Conservation (phyloP, 2,113 vertebrate species). For the Leuciscus idus region DNA sequence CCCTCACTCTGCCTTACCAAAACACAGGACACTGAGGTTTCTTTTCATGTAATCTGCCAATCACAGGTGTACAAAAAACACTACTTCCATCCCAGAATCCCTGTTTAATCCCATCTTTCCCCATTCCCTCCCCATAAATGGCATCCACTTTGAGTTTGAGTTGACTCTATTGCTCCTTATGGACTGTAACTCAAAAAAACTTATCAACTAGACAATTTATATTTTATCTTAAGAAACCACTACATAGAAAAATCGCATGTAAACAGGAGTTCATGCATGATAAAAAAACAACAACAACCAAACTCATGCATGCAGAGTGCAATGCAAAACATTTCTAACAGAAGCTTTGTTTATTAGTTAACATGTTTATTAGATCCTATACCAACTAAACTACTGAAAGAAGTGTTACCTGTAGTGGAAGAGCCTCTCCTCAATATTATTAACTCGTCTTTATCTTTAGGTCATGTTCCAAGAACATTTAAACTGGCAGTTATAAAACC, state of each 20-base stretch:
- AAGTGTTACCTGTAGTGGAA: too few relatives aligned
- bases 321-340: background rate
- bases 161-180: background rate
- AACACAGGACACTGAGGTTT: background rate
- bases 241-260: background rate
- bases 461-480: too few relatives aligned
- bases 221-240: background rate
- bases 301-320: background rate
- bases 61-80: background rate
- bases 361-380: too few relatives aligned
- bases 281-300: background rate
- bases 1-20: background rate
- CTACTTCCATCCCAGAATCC: background rate
- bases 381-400: too few relatives aligned
- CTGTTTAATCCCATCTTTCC: background rate
- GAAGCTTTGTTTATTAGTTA: background rate
- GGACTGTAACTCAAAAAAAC: too few relatives aligned
- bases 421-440: too few relatives aligned
- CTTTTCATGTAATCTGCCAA: background rate
- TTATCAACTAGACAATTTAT: background rate
- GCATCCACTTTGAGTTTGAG: background rate
- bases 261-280: background rate
- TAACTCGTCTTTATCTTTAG: too few relatives aligned
- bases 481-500: too few relatives aligned
- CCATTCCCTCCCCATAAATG: background rate